phyloP scores from a whole-genome alignment of 2,113 vertebrate genomes.

The Cathartes aura region DNA sequence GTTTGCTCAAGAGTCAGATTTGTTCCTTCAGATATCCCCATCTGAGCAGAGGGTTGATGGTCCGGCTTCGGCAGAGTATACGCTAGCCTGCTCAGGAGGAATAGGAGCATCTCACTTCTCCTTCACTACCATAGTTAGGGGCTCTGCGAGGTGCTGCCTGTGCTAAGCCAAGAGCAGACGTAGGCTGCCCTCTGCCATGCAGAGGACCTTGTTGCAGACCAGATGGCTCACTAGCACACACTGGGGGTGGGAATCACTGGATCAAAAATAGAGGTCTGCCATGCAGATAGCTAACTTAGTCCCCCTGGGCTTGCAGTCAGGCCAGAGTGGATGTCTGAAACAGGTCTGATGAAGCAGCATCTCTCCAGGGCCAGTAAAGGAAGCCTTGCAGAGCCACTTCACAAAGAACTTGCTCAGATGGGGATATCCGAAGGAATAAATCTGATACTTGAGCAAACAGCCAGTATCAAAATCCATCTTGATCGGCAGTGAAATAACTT shows the following conservation, averaged over 20 bases:
- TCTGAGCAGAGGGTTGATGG: not conserved
- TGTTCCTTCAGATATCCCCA: not conserved
- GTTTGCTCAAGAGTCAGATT: conserved; percentile 5
- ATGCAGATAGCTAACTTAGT: not conserved
- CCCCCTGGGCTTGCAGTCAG: not conserved
- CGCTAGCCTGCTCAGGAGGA: not conserved
- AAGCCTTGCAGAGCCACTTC: not conserved
- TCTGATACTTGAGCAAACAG: not conserved
- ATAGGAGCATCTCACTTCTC: not conserved
- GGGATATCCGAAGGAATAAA: not conserved
- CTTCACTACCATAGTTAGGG: not conserved
- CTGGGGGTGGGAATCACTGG: not conserved
- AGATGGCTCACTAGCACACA: not conserved
- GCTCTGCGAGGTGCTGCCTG: not conserved
- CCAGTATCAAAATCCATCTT: not conserved
- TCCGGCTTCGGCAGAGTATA: not conserved
- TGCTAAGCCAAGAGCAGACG: not conserved
- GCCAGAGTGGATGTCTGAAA: not conserved
- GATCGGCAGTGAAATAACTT: not conserved
- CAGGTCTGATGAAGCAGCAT: not conserved
- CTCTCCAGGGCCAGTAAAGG: not conserved
- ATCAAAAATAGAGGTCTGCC: not conserved
- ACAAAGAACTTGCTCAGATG: not conserved
- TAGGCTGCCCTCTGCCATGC: not conserved
- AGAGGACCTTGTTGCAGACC: not conserved